Base-by-base conservation (phyloP, 2,113 vertebrate species). In the Trematomus loennbergii region DNA sequence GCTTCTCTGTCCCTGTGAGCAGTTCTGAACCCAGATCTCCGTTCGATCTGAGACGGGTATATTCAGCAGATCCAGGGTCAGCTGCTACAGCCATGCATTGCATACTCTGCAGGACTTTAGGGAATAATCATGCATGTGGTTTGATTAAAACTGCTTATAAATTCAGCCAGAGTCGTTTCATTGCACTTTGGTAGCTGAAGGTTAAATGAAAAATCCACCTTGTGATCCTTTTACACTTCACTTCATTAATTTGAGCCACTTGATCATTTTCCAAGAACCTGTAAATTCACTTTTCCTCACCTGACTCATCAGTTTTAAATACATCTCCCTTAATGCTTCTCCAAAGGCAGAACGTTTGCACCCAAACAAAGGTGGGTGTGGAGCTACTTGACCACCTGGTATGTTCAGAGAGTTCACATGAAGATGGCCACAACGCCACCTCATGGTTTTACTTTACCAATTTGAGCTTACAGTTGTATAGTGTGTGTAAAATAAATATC, bases 171-270 rank as follows among this genome's bases (percentile, higher is more conserved):
- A n/a, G 40, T 45, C 3, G 74, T 73, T 63, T 72, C 54, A 79
- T 77, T 83, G 62, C 36, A 78, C 68, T 82, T 79, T 74, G 68
- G 36, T 70, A 12, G 63, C 64, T 75, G 29, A 40, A 65, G 58
- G 49, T 87, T 48, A 46, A 52, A 49, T 7, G 45, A 69, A 53
- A 70, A 36, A 55, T 59, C 40, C 64, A 58, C 61, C 68, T n/a
- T 66, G 52, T 55, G 69, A 55, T 67, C 46, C 13, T 52, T 36
- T 74, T 17, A 58, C 20, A 29, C 40, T 58, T 25, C 33, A 57
- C 49, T 67, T 67, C 29, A 36, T 65, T 79, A 46, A 65, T 55
- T 45, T 55, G 17, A 71, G 46, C 70, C 18, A 15, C 53, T 72
- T 75, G 61, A 43, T 43, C 3, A 60, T 61, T 66, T 67, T 67